Base-by-base conservation (phyloP, 2,888 invertebrate species). In the Isoperla grammatica region DNA sequence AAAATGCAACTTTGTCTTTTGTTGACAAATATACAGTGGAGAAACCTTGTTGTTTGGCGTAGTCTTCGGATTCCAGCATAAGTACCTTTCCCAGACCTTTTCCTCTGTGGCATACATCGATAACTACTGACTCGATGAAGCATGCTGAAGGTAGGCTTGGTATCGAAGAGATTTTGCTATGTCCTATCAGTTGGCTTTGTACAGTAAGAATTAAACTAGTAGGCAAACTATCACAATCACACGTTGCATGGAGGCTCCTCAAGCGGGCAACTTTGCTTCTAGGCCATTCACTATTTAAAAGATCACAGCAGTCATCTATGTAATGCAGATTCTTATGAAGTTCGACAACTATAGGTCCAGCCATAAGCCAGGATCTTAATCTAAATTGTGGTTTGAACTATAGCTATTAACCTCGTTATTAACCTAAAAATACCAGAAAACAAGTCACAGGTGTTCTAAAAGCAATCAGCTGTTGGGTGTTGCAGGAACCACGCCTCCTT, bases 261-360 rank as follows among this genome's bases (percentile, higher is more conserved):
- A 59, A 78, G 78, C 92, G 80, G 60, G 90, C 88, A 39, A 85
- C 85, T 72, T 86, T 84, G 69, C 90, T 90, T 68, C 91, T 80
- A 64, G 87, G 88, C 92, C 92, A 92, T 79, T 92, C 90, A n/a
- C 85, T 83, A 73, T 92, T 92, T 65, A 92, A 83, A 59, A 92
- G 76, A 67, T 81, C 79, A 71, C 88, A 88, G 70, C 90, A 89
- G 70, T 84, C 79, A 70, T 79, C 78, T 67, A 85, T 78, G 71
- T 85, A 83, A 72, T 90, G 81, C 45, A 86, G 86, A 69, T 86
- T 77, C 68, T 83, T 79, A 70, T 91, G 91, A 63, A 91, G 57
- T 40, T 43, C 35, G 19, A 61, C 11, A 13, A 63, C 56, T 2
- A 8, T 29, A 29, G 29, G 5, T 6, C 29, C 29, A 29, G 29